A percentile compares a stretch with the other conserved stretches of the same genome.
Evolutionary conservation across 2,888 invertebrate genomes (phyloP).

Genomic region (Nemotelus nigrinus): DNA sequence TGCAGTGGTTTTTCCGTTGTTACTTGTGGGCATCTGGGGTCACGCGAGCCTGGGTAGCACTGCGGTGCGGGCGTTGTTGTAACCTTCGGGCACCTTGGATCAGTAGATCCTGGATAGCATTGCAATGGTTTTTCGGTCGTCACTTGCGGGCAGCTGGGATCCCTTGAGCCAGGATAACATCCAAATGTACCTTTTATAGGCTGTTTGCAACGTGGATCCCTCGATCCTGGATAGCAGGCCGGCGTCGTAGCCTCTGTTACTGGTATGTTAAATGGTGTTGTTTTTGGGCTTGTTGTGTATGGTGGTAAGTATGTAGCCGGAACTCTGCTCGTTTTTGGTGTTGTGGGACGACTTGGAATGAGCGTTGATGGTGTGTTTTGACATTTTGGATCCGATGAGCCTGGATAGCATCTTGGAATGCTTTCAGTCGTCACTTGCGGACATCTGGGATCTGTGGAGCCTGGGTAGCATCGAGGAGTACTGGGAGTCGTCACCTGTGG

Average conservation of each 20-base stretch:
- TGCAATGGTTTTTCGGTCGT: slow-evolving; percentile 50
- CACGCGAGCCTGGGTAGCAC: slow-evolving; percentile 59
- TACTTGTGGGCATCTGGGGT: slow-evolving; percentile 55
- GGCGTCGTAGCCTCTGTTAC: slow-evolving; percentile 46
- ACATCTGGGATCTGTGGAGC: slow-evolving; percentile 57
- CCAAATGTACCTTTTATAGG: slow-evolving; percentile 52
- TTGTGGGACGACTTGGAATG: background rate
- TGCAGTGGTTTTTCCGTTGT: slow-evolving; percentile 58
- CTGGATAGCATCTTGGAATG: slow-evolving; percentile 55
- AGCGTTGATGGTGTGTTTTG: slow-evolving; percentile 52
- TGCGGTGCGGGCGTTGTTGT: slow-evolving; percentile 51
- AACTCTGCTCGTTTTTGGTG: slow-evolving; percentile 11
- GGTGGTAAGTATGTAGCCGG: slow-evolving; percentile 27
- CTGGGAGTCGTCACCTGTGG: slow-evolving; percentile 61
- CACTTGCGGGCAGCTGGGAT: slow-evolving; percentile 57
- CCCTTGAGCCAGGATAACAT: slow-evolving; percentile 63
- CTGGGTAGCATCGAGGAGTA: slow-evolving; percentile 58
- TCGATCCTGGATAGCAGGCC: slow-evolving; percentile 53
- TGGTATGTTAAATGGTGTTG: background rate
- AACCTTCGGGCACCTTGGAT: slow-evolving; percentile 53
- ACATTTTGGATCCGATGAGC: slow-evolving; percentile 58
- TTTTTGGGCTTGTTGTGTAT: slow-evolving; percentile 48
- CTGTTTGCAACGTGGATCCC: slow-evolving; percentile 52
- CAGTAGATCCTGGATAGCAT: slow-evolving; percentile 60
- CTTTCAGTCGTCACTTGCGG: slow-evolving; percentile 49